Conservation (phyloP, 2,113 vertebrate genomes). For the human region DNA sequence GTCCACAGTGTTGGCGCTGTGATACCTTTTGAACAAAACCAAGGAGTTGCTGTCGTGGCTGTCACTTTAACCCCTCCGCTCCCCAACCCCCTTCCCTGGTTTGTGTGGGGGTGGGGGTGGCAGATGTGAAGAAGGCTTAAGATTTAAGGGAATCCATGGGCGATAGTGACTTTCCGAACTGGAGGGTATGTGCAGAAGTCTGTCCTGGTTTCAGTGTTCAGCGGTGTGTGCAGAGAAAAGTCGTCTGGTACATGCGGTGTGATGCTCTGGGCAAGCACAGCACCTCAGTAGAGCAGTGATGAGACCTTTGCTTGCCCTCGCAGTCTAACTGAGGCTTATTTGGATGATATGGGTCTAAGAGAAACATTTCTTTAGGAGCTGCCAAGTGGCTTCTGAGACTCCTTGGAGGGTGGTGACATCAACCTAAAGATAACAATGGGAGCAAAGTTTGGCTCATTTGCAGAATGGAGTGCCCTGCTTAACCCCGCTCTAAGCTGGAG, state of each 20-base stretch:
- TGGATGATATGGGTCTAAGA: slow-evolving; percentile 41
- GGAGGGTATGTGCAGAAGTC: slow-evolving; percentile 66
- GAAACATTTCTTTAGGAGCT: not conserved
- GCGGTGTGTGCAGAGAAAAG: slow-evolving; percentile 59
- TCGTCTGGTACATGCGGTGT: slow-evolving; percentile 1
- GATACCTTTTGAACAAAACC: slow-evolving; percentile 58
- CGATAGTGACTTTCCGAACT: slow-evolving; percentile 65
- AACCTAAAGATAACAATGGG: slow-evolving; percentile 33
- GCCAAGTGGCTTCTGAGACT: slow-evolving; percentile 43
- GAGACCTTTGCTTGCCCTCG: slow-evolving; percentile 41
- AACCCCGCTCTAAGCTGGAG: not conserved
- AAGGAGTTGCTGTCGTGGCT: not conserved
- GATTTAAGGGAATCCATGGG: not conserved
- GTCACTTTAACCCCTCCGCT: slow-evolving; percentile 58
- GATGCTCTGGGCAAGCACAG: slow-evolving; percentile 15
- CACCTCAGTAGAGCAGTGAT: not conserved
- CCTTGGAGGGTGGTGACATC: slow-evolving; percentile 28
- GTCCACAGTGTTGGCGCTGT: slow-evolving; percentile 69
- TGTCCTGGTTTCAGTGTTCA: slow-evolving; percentile 10
- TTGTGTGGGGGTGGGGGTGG: slow-evolving; percentile 56
- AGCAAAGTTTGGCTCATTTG: slow-evolving; percentile 80
- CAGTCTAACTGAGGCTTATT: not conserved
- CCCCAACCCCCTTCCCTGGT: slow-evolving; percentile 23
- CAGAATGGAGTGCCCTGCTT: slow-evolving; percentile 51
- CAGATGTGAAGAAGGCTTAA: slow-evolving; percentile 31